A percentile compares a stretch with the other conserved stretches of the same genome.
These are phyloP conservation scores for Pteropus alecto DNA, from an alignment of 2,113 vertebrate genomes.

Conservation along the genomic window DNA sequence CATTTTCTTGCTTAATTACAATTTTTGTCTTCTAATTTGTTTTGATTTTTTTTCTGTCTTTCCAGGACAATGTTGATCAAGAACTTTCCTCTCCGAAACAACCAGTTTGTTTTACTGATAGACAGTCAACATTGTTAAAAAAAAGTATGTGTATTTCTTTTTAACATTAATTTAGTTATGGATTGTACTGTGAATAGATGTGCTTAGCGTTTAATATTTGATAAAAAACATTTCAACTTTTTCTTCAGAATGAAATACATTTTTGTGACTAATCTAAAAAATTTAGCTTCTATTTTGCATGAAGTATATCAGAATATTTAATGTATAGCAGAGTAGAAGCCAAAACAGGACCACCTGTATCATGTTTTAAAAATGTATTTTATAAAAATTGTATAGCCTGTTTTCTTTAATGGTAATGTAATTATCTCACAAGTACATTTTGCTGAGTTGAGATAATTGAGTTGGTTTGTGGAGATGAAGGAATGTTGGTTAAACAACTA, in stretches of 20 bases:
- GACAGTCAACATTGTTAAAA: conserved; percentile 83
- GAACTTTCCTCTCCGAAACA: conserved; percentile 84
- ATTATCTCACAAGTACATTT: not conserved
- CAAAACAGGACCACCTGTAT: not conserved
- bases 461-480: not conserved
- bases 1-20: not conserved
- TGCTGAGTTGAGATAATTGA: not conserved
- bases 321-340: not conserved
- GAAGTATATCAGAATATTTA: conserved; percentile 1
- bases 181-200: not conserved
- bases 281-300: conserved; percentile 2
- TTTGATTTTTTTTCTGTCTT: conserved; percentile 64
- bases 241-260: not conserved
- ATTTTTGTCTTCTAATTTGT: conserved; percentile 49
- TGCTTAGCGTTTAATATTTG: conserved; percentile 40
- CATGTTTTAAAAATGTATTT: conserved; percentile 50
- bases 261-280: conserved; percentile 19
- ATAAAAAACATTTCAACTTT: not conserved
- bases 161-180: conserved; percentile 54
- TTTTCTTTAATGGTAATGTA: conserved; percentile 8
- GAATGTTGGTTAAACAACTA: not conserved
- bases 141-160: conserved; percentile 87
- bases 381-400: not conserved
- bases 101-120: conserved; percentile 82
- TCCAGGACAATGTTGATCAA: conserved; percentile 82